A percentile compares a stretch with the other conserved stretches of the same genome.
Evolutionary conservation across 2,113 vertebrate species (phyloP).

Genomic region (Uropsilus gracilis): DNA sequence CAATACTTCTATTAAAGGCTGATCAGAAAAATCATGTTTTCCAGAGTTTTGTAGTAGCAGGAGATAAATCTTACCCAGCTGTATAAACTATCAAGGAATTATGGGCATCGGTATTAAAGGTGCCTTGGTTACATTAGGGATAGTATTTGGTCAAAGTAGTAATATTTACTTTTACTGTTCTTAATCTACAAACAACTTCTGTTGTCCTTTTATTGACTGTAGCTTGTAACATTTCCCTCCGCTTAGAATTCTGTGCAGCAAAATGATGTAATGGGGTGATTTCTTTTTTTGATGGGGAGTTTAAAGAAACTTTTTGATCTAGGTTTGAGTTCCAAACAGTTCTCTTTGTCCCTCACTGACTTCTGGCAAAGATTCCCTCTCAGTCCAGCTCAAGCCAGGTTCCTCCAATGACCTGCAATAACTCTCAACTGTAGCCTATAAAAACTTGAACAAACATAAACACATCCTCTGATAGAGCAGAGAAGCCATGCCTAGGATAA

Average conservation of each 20-base stretch:
- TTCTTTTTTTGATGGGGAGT: background rate
- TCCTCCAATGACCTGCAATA: too few relatives aligned
- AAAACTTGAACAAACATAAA: background rate
- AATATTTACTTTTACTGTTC: background rate
- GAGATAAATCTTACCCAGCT: background rate
- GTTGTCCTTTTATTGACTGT: background rate
- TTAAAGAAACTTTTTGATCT: constrained; percentile 25
- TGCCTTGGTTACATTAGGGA: background rate
- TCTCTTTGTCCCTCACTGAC: background rate
- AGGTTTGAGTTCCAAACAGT: background rate
- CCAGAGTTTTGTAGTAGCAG: background rate
- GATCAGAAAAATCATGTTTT: background rate
- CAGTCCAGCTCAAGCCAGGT: background rate
- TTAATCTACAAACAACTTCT: background rate
- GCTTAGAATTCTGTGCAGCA: background rate
- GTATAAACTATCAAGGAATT: background rate
- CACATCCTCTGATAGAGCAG: background rate
- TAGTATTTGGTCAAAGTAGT: background rate
- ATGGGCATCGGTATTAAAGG: background rate
- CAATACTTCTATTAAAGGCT: background rate
- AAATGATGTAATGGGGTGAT: background rate
- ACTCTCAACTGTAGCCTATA: too few relatives aligned
- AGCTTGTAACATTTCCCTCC: background rate
- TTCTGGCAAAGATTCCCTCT: background rate
- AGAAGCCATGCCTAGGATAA: background rate